Evolutionary conservation across 2,888 invertebrate species (phyloP), one percentile per base, ranked within the genome.

Genomic region (Mechanitis messenoides): DNA sequence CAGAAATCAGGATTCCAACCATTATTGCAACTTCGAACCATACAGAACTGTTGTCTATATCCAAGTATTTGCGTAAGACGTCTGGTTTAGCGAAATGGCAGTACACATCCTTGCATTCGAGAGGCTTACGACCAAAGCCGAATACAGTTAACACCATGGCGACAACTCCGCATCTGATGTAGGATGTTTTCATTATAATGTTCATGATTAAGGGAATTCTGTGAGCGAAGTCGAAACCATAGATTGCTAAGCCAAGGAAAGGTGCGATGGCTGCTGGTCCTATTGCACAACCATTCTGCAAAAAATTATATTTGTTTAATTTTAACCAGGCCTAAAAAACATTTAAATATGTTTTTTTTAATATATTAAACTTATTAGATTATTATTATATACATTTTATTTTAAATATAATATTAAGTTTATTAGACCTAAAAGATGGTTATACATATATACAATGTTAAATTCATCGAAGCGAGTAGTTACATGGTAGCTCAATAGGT

Each of bases 171-270:
- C 93, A 92, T 31, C 94, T 88, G 68, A 94, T 91, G 79, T 93
- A 94, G 33, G 93, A 93, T 4, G 91, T 89, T 75, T 92, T 93
- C 92, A 93, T 93, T 3, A 93, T 68, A 3, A 92, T 79, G 75
- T 92, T 91, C 92, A 93, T 92, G 31, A 91, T 69, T 3, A 89
- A 78, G 0, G 93, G 91, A 61, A 94, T 93, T 67, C 91, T 84
- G 53, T 91, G 88, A 0, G 94, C 93, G 81, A 93, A 94, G 77
- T 94, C 94, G 68, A 94, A 93, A 0, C 94, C 94, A 77, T 93
- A 94, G 64, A 93, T 92, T 0, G 92, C 93, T 20, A 94, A 79
- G 1, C 94, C 93, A 60, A 93, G 91, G 71, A 93, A 92, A 0
- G 93, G 93, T 0, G 93, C 93, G 53, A 93, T 92, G 0, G 92